Conservation (phyloP, 2,113 vertebrate genomes). For the Eonycteris spelaea region DNA sequence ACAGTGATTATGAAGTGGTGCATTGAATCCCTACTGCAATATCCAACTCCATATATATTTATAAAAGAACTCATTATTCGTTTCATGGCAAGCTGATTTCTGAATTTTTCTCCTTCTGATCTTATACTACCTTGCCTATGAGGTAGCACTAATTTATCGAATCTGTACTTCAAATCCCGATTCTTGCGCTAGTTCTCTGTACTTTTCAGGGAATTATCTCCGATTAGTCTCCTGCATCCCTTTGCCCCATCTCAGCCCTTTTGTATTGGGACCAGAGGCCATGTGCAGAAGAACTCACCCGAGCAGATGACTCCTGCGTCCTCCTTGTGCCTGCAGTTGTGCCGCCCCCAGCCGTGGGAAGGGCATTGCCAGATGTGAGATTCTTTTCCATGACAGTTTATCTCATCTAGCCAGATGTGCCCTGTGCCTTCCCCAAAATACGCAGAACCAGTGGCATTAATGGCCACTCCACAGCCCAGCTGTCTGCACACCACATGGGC, state of each 20-base stretch:
- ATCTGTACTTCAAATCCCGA: background rate
- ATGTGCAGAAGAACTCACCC: constrained; percentile 50
- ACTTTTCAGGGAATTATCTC: background rate
- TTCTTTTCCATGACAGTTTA: constrained; percentile 80
- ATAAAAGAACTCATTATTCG: background rate
- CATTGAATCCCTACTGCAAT: background rate
- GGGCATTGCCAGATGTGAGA: constrained; percentile 78
- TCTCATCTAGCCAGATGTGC: constrained; percentile 79
- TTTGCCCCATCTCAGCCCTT: background rate
- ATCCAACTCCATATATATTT: background rate
- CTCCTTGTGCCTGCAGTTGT: constrained; percentile 78
- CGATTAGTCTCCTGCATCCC: background rate
- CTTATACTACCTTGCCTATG: background rate
- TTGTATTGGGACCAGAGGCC: rapidly evolving
- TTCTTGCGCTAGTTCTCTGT: background rate
- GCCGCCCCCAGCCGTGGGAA: constrained; percentile 71
- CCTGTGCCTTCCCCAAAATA: constrained; percentile 78
- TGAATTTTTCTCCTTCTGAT: background rate
- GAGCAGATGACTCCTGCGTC: constrained; percentile 77
- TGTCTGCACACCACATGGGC: constrained; percentile 81
- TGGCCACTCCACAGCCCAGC: constrained; percentile 80
- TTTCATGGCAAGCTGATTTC: background rate
- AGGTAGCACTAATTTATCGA: background rate
- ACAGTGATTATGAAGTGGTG: background rate
- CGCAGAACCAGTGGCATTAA: constrained; percentile 74